Conservation (phyloP, 2,888 invertebrate species). For the Hyalella azteca region DNA sequence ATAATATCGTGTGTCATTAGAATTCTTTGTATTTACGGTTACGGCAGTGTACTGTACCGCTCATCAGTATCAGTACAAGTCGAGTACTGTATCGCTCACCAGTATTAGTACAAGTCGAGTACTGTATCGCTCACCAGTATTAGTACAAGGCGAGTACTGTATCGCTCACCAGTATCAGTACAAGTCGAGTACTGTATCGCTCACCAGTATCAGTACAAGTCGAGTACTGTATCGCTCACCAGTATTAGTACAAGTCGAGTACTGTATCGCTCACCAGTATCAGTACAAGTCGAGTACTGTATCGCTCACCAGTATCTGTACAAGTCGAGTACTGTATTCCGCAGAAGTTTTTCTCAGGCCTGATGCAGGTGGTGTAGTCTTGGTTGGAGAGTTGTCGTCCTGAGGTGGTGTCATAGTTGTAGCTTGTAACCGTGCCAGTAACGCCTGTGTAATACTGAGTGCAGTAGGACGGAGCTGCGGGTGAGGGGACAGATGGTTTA, state of each 20-base stretch:
- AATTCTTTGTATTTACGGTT: too few relatives aligned
- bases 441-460: slow-evolving; percentile 82
- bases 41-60: too few relatives aligned
- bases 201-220: not conserved
- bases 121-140: too few relatives aligned
- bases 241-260: not conserved
- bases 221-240: not conserved
- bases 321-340: slow-evolving; percentile 83
- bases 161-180: not conserved
- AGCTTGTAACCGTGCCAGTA: slow-evolving; percentile 80
- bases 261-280: not conserved
- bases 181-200: not conserved
- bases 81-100: too few relatives aligned
- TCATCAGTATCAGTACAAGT: too few relatives aligned
- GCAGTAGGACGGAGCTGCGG: slow-evolving; percentile 75
- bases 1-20: too few relatives aligned
- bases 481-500: too few relatives aligned
- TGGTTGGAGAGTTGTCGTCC: slow-evolving; percentile 85
- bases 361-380: slow-evolving; percentile 84
- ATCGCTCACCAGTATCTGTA: slow-evolving; percentile 70
- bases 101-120: too few relatives aligned
- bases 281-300: not conserved
- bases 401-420: slow-evolving; percentile 78
- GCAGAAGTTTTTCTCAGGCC: slow-evolving; percentile 85
- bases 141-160: too few relatives aligned